These are phyloP conservation scores for Lemur catta DNA, from an alignment of 2,797 vertebrate genomes.

Conservation along the genomic window DNA sequence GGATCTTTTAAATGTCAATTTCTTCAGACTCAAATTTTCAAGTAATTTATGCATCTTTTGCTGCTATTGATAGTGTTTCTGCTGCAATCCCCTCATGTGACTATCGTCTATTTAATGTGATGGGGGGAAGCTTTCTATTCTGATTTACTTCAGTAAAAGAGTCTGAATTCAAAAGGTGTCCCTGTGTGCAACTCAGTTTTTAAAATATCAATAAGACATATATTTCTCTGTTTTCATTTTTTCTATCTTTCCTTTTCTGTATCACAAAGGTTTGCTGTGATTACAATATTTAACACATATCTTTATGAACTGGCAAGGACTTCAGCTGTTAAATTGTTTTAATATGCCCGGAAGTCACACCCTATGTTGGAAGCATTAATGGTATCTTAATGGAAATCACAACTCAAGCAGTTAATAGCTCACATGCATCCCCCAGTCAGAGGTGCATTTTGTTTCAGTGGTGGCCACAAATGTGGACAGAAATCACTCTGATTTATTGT, in stretches of 20 bases:
- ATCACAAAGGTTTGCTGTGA: slow-evolving; percentile 19
- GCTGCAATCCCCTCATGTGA: not conserved
- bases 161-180: not conserved
- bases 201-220: not conserved
- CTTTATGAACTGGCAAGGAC: slow-evolving; percentile 18
- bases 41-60: slow-evolving; percentile 67
- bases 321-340: slow-evolving; percentile 34
- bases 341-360: slow-evolving; percentile 53
- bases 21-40: slow-evolving; percentile 64
- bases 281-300: slow-evolving; percentile 4
- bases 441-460: slow-evolving; percentile 54
- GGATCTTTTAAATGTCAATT: slow-evolving; percentile 77
- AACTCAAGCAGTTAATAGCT: slow-evolving; percentile 59
- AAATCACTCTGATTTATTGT: slow-evolving; percentile 82
- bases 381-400: slow-evolving; percentile 61
- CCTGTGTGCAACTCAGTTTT: not conserved
- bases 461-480: slow-evolving; percentile 67
- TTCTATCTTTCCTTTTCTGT: slow-evolving; percentile 24
- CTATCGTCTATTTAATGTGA: not conserved
- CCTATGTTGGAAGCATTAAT: slow-evolving; percentile 52
- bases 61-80: slow-evolving; percentile 50
- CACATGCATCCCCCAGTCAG: not conserved
- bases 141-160: slow-evolving; percentile 20
- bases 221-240: not conserved
- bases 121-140: not conserved